Conservation (phyloP, 2,888 invertebrate genomes). For the Eristalis intricaria region DNA sequence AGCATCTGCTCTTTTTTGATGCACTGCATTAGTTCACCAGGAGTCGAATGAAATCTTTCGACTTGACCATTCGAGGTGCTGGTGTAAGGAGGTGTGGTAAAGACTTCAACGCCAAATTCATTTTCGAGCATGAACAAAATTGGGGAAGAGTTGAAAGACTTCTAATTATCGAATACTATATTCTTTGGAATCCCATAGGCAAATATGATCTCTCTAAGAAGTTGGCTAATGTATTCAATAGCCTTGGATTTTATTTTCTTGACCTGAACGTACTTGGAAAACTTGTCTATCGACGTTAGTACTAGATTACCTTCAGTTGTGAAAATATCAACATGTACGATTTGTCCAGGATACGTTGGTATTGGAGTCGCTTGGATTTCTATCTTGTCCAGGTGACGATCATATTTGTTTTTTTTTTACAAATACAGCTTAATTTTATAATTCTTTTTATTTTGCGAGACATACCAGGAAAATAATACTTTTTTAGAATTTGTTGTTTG, state of each 20-base stretch:
- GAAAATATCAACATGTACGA: conserved; percentile 48
- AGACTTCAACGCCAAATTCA: conserved; percentile 23
- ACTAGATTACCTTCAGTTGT: conserved; percentile 34
- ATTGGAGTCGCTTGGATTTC: conserved; percentile 48
- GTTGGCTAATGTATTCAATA: conserved; percentile 14
- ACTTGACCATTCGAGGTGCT: conserved; percentile 43
- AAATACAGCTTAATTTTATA: conserved; percentile 10
- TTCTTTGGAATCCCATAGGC: conserved; percentile 15
- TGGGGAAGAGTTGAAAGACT: conserved; percentile 15
- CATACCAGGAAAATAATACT: conserved; percentile 57
- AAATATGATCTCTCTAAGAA: conserved; percentile 20
- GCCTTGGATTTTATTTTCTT: not conserved
- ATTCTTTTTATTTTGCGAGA: conserved; percentile 44
- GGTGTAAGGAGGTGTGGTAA: conserved; percentile 32
- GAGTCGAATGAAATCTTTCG: conserved; percentile 37
- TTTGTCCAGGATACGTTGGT: conserved; percentile 49
- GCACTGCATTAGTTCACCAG: conserved; percentile 28
- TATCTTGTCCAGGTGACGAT: conserved; percentile 9
- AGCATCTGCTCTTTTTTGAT: conserved; percentile 3
- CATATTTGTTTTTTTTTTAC: conserved; percentile 46
- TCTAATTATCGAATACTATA: conserved; percentile 46
- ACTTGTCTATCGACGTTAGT: not conserved
- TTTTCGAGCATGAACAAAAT: conserved; percentile 35
- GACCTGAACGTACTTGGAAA: too few relatives aligned
- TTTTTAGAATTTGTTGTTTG: conserved; percentile 52